These are phyloP conservation scores for Apamea anceps DNA, from an alignment of 2,888 invertebrate species.

Conservation along the genomic window DNA sequence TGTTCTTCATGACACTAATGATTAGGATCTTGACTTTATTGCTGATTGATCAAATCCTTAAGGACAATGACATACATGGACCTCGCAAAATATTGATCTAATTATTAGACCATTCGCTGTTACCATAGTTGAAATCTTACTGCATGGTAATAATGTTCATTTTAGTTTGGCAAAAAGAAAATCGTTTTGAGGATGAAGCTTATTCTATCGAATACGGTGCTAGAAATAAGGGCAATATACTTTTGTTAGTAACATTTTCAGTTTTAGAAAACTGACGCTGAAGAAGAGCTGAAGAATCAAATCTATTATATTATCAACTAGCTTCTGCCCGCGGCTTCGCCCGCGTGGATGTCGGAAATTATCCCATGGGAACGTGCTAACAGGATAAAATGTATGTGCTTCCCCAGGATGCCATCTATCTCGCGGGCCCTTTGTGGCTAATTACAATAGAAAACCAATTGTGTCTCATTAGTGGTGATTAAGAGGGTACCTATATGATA, in stretches of 20 bases:
- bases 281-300: no score
- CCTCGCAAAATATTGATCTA: constrained; percentile 62
- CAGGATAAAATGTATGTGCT: no score
- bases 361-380: no score
- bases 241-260: constrained; percentile 12
- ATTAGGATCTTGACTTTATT: constrained; percentile 62
- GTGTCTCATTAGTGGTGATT: no score
- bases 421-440: no score
- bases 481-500: no score
- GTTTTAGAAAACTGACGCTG: background rate
- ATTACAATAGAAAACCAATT: no score
- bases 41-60: constrained; percentile 62
- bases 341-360: no score
- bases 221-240: constrained; percentile 15
- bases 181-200: constrained; percentile 28
- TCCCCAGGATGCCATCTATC: no score
- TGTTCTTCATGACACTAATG: constrained; percentile 33
- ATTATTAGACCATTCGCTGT: background rate
- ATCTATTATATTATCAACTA: no score
- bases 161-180: constrained; percentile 2
- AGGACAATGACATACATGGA: constrained; percentile 52
- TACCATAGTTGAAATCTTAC: constrained; percentile 6
- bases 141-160: background rate
- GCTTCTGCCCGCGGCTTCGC: no score
- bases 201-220: constrained; percentile 14